Base-by-base conservation (phyloP, 2,113 vertebrate genomes). In the Microtus oregoni region DNA sequence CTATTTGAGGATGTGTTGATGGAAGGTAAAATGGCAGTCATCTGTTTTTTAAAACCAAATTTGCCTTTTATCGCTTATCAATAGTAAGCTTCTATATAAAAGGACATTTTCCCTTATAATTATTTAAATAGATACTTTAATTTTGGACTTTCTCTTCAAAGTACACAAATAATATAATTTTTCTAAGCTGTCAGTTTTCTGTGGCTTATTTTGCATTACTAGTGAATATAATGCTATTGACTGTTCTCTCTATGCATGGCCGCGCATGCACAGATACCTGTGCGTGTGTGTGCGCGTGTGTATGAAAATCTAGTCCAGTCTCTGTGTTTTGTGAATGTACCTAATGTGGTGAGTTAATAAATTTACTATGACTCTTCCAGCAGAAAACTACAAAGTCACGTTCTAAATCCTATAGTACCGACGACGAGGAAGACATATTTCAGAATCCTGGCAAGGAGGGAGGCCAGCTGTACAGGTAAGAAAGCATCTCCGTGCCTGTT, bases 371-470 rank as follows among this genome's bases (percentile, higher is more conserved):
- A 93, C 97, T 98, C 89, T 88, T 75, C 32, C 97, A 63, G 94
- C 98, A 99, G 99, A 99, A 98, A 97, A 98, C 99, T 88, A 98
- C 98, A 61, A 99, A 99, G 98, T 98, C 99, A 88, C 98, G 98
- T 72, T 98, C 99, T 97, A 99, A 99, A 91, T 99, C 98, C 77
- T 99, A 98, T 9, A 98, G 98, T 22, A 96, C 98, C 50, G 99
- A 99, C 2, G 99, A 99, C 0, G 99, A 99, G 0, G 99, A 99
- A 12, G 99, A 99, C 0, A 15, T 85, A 68, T 98, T 98, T 96
- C 99, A 99, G 96, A 99, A 99, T 65, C 98, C 98, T 12, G 98
- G 98, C 85, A 99, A 98, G 96, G 99, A 99, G 47, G 89, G 61
- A 0, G 98, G 99, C 77, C 99, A 99, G 96, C 98, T 99, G 28